Evolutionary conservation across 1,140 invertebrate species (phyloP), one percentile per base, ranked within the genome.

Genomic region (Phymorhynchus buccinoides): DNA sequence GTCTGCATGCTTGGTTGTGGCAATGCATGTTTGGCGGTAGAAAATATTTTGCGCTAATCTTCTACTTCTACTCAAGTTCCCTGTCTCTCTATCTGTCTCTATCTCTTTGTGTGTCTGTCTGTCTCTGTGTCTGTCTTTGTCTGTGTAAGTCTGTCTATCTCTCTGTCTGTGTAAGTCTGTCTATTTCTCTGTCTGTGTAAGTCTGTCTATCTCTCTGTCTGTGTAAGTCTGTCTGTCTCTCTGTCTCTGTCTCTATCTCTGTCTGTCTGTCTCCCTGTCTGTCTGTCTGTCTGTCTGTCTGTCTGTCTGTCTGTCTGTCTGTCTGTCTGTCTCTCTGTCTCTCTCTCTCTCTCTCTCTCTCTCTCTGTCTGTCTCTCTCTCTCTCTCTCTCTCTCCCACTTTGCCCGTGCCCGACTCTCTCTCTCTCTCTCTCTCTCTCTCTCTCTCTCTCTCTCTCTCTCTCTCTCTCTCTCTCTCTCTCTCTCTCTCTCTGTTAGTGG

Each of bases 1-100:
- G n/a, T n/a, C n/a, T n/a, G n/a, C n/a, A n/a, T n/a, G n/a, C n/a
- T n/a, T n/a, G n/a, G n/a, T n/a, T n/a, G n/a, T n/a, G n/a, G n/a
- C n/a, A n/a, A n/a, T n/a, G n/a, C n/a, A n/a, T n/a, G n/a, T n/a
- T n/a, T n/a, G n/a, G n/a, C n/a, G n/a, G n/a, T n/a, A n/a, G n/a
- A n/a, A n/a, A n/a, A n/a, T n/a, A n/a, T n/a, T n/a, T n/a, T n/a
- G n/a, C n/a, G n/a, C n/a, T n/a, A n/a, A n/a, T n/a, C n/a, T n/a
- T n/a, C n/a, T n/a, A n/a, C n/a, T n/a, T n/a, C n/a, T n/a, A n/a
- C n/a, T n/a, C n/a, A n/a, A n/a, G n/a, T n/a, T n/a, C n/a, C n/a
- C n/a, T 71, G 66, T 71, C n/a, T 71, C n/a, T 71, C n/a, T 71
- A 32, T 71, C n/a, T 71, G 66, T 71, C n/a, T 71, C n/a, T 71